Evolutionary conservation across 2,888 invertebrate species (phyloP).

Genomic region (Odontocolon sp.): DNA sequence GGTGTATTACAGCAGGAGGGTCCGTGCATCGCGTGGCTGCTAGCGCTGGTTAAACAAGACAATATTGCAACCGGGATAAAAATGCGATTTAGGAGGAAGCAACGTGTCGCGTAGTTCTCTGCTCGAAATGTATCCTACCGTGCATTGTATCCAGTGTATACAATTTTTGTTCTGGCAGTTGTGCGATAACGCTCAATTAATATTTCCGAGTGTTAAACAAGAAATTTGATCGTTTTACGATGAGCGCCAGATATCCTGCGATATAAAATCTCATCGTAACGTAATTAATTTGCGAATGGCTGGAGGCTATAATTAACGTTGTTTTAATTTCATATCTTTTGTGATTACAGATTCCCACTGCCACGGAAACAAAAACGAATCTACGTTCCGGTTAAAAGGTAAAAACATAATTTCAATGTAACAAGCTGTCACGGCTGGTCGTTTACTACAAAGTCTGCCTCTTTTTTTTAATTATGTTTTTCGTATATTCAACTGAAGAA

Average conservation of each 20-base stretch:
- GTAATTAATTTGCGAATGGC: slow-evolving; percentile 21
- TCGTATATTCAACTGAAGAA: too few species aligned
- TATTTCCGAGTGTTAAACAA: slow-evolving; percentile 15
- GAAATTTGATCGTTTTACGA: background rate
- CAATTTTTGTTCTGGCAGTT: background rate
- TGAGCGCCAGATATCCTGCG: background rate
- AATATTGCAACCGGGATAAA: slow-evolving; percentile 59
- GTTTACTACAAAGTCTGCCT: too few species aligned
- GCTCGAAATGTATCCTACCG: background rate
- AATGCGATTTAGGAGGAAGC: slow-evolving; percentile 51
- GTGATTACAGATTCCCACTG: slow-evolving; percentile 51
- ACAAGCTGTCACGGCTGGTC: background rate
- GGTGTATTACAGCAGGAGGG: slow-evolving; percentile 39
- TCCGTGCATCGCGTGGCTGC: slow-evolving; percentile 20
- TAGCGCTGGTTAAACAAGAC: slow-evolving; percentile 56
- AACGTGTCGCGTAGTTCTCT: slow-evolving; percentile 9
- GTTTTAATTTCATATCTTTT: slow-evolving; percentile 34
- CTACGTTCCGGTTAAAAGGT: slow-evolving; percentile 37
- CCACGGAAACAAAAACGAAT: slow-evolving; percentile 27
- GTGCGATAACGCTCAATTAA: slow-evolving; percentile 13
- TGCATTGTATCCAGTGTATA: slow-evolving; percentile 5
- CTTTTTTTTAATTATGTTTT: too few species aligned
- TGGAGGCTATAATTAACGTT: background rate
- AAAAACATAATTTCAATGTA: slow-evolving; percentile 28
- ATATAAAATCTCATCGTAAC: background rate